Base-by-base conservation (phyloP, 30 jellyfish, hydroid and myxozoan genomes). In the Chironex yamaguchii region DNA sequence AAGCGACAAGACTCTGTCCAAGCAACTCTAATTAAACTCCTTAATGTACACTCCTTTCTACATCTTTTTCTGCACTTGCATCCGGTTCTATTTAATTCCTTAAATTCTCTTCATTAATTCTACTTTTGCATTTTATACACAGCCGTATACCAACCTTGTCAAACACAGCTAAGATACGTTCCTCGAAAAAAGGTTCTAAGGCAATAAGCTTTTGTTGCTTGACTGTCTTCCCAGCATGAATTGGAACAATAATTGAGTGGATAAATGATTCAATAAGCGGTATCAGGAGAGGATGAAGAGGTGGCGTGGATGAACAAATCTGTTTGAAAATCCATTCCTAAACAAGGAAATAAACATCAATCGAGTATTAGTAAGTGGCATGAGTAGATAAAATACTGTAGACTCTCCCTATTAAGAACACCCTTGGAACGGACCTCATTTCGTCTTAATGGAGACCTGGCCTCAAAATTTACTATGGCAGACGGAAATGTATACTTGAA, bases 241-340 rank as follows among this genome's bases (percentile, higher is more conserved):
- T 52, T 21, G 99, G 94, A 36, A 36, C 86, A 62, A 94, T 84
- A 89, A 94, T 86, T 0, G 99, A 84, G 65, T 83, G 97, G 50
- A 94, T 94, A 35, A 80, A 94, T 1, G 99, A 93, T 29, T 94
- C 97, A 48, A 94, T 62, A 1, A 94, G 86, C 12, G 97, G 97
- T 29, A 94, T 90, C 96, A 94, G 63, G 50, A 89, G 74, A 29
- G 97, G 91, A 80, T 94, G 99, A 17, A 94, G 86, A 0, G 99
- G 99, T 20, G 95, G 80, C 0, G 86, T 71, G 9, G 97, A 69
- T 20, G 90, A 49, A 78, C 97, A 94, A 20, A 94, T 86, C 71
- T 94, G 99, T 24, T 86, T 54, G 79, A 32, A 94, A 9, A 94
- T 65, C 99, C 99, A 94, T 20, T 84, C 97, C 98, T 92, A 28